phyloP scores from a whole-genome alignment of 2,888 invertebrate species.

The Dastarcus helophoroides region DNA sequence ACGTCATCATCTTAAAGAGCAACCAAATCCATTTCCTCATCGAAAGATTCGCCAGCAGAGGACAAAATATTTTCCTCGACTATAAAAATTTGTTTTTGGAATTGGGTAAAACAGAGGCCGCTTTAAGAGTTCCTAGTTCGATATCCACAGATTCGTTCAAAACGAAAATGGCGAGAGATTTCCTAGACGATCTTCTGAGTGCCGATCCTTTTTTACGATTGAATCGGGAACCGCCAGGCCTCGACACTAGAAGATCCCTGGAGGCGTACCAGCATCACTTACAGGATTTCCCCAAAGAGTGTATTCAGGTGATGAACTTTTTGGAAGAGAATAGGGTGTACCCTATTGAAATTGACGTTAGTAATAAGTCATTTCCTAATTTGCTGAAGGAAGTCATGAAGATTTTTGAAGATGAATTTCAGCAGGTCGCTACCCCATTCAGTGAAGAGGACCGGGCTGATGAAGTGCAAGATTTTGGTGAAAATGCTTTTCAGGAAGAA shows the following conservation, averaged over 20 bases:
- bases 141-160: constrained; percentile 15
- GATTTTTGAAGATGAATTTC: constrained; percentile 28
- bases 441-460: constrained; percentile 39
- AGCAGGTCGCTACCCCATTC: constrained; percentile 36
- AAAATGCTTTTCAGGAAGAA: constrained; percentile 35
- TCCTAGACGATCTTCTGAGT: constrained; percentile 17
- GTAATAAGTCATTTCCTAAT: constrained; percentile 22
- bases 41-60: constrained; percentile 20
- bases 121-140: constrained; percentile 20
- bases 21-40: constrained; percentile 34
- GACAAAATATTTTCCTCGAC: constrained; percentile 21
- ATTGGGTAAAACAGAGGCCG: constrained; percentile 23
- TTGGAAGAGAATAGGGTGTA: constrained; percentile 18
- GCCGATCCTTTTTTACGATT: too few species aligned
- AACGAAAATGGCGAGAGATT: constrained; percentile 12
- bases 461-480: constrained; percentile 39
- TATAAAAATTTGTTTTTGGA: constrained; percentile 25
- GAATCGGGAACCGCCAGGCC: too few species aligned
- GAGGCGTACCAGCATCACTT: neutral
- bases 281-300: neutral
- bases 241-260: too few species aligned
- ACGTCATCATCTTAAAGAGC: constrained; percentile 45
- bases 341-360: constrained; percentile 22
- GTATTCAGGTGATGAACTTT: constrained; percentile 17
- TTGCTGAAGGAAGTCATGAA: constrained; percentile 26